These are phyloP conservation scores for Mycogona germanica DNA, from an alignment of 2,888 invertebrate genomes.

Conservation along the genomic window DNA sequence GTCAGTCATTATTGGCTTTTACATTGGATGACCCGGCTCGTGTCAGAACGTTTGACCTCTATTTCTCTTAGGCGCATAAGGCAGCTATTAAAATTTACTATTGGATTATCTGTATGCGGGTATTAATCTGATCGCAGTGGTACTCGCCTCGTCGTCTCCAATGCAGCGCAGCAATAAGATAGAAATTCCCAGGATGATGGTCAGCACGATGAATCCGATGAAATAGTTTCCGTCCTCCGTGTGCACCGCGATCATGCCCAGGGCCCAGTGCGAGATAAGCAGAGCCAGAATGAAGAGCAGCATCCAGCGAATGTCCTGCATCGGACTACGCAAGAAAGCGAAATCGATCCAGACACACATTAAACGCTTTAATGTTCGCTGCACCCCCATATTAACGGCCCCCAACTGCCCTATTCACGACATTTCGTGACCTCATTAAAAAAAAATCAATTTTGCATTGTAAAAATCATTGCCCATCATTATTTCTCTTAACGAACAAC, in stretches of 20 bases:
- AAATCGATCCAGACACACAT: neutral
- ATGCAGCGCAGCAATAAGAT: conserved; percentile 16
- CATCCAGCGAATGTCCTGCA: conserved; percentile 17
- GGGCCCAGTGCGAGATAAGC: conserved; percentile 5
- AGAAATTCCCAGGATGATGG: conserved; percentile 15
- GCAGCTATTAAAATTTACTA: no score
- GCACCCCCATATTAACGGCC: neutral
- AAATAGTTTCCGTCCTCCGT: neutral
- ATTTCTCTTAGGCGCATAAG: no score
- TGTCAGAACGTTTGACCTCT: no score
- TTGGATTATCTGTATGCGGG: no score
- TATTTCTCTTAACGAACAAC: no score
- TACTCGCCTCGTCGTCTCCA: conserved; percentile 15
- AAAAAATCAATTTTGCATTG: neutral
- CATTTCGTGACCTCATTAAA: neutral
- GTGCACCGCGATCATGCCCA: conserved; percentile 14
- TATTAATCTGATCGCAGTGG: no score
- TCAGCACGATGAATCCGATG: conserved; percentile 13
- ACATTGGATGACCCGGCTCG: no score
- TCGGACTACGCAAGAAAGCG: conserved; percentile 2
- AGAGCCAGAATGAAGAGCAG: conserved; percentile 9
- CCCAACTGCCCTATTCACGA: neutral
- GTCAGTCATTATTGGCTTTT: no score
- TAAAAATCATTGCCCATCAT: no score
- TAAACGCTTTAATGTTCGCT: neutral